phyloP scores from a whole-genome alignment of 2,113 vertebrate species.

The Corydoras sp. region DNA sequence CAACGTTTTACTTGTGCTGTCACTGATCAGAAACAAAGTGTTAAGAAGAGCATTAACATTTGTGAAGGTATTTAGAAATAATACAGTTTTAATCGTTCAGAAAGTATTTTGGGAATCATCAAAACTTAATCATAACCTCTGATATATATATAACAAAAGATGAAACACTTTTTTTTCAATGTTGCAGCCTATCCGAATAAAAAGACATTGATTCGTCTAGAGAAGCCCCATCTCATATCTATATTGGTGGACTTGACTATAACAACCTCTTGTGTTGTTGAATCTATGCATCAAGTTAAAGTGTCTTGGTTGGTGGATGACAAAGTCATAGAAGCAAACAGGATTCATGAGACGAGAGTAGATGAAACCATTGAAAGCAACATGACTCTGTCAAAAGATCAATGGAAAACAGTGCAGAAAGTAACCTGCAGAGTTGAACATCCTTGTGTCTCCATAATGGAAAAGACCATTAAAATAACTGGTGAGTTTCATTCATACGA shows the following conservation, averaged over 20 bases:
- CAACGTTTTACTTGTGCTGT: constrained; percentile 50
- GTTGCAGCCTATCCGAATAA: constrained; percentile 24
- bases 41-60: constrained; percentile 35
- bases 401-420: constrained; percentile 32
- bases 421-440: constrained; percentile 54
- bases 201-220: constrained; percentile 36
- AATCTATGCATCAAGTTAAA: constrained; percentile 6
- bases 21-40: constrained; percentile 12
- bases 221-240: constrained; percentile 46
- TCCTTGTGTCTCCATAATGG: constrained; percentile 39
- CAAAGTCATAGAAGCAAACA: rapidly evolving
- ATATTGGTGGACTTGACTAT: not conserved
- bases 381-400: not conserved
- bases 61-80: constrained; percentile 55
- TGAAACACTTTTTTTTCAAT: not conserved
- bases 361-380: constrained; percentile 11
- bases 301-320: constrained; percentile 51
- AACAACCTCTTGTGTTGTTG: constrained; percentile 47
- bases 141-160: not conserved
- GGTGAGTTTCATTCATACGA: constrained; percentile 30
- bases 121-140: no score
- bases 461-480: not conserved
- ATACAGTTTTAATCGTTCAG: no score
- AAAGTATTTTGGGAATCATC: no score
- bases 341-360: rapidly evolving